Evolutionary conservation across 1,140 invertebrate genomes (phyloP), one percentile per base, ranked within the genome.

Genomic region (Zaprionus capensis): DNA sequence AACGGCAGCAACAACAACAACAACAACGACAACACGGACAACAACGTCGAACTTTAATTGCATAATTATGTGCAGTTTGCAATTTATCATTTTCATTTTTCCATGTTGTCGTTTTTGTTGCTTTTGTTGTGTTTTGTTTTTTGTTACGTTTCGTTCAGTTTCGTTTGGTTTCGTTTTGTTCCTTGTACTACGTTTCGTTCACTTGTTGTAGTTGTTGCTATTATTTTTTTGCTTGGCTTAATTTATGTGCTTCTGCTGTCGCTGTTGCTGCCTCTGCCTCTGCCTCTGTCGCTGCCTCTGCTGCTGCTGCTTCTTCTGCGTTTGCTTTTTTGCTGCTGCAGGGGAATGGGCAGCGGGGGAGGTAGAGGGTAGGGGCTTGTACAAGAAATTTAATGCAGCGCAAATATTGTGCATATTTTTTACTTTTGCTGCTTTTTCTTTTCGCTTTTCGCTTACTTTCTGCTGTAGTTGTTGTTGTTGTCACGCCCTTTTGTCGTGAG

Each of bases 1-100:
- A 83, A 88, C 75, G 76, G 71, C 59, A 81, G 63, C 67, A 78
- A 85, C 55, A 7, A 28, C 26, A 31, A 7, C 28, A 34, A 34
- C 31, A 11, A 11, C 0, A 2, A 11, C 31, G 11, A 68, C 71
- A 67, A 34, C 64, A 68, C 24, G 28, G 38, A 41, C 76, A 76
- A 76, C 80, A 90, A 91, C 88, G 90, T 91, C 84, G 80, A 92
- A 92, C 84, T 92, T 92, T 92, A 92, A 92, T 92, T 92, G 91
- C 91, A 92, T 92, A 92, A 92, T 92, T 92, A 92, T 92, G 87
- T 90, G 87, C 86, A 92, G 88, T 87, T 92, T 80, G 91, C 91
- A 92, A 92, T 92, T 92, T 92, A 92, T 92, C 91, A 92, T 92
- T 92, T 92, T 90, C 91, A 91, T 86, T 92, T 92, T 91, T 91